Conservation (phyloP, 2,113 vertebrate species). For the Lanius collurio region DNA sequence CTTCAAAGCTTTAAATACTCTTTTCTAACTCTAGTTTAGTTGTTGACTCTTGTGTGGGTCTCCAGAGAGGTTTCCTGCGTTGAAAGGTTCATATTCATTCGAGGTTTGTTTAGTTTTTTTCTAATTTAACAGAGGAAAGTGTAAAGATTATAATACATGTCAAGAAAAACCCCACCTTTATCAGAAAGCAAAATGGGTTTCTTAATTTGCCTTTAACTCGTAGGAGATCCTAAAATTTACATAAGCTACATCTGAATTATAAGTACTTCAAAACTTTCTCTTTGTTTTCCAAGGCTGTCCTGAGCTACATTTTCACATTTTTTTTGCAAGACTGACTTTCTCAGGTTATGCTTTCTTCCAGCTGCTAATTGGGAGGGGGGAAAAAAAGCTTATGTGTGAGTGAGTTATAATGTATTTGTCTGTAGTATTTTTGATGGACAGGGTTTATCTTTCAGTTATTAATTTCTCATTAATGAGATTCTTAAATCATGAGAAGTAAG, state of each 20-base stretch:
- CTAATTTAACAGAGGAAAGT: not conserved
- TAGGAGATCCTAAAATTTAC: not conserved
- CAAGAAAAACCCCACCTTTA: not conserved
- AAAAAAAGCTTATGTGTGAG: not conserved
- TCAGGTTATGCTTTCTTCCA: not conserved
- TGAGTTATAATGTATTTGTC: not conserved
- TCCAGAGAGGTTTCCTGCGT: not conserved
- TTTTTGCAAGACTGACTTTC: not conserved
- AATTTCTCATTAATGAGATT: not conserved
- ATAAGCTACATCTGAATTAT: not conserved
- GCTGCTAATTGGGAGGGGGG: rapidly evolving
- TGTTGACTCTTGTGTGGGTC: not conserved
- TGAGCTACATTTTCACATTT: not conserved
- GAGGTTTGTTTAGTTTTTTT: not conserved
- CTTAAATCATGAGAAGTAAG: not conserved
- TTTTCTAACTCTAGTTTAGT: not conserved
- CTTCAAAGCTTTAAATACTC: not conserved
- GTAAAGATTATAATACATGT: not conserved
- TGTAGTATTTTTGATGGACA: not conserved
- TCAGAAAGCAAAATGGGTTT: not conserved
- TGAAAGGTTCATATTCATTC: not conserved
- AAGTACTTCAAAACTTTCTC: not conserved
- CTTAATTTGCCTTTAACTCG: not conserved
- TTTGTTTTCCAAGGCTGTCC: not conserved
- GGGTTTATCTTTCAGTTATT: not conserved